Evolutionary conservation across 1,140 invertebrate genomes (phyloP), one percentile per base, ranked within the genome.

Genomic region (Brachionus rubens): DNA sequence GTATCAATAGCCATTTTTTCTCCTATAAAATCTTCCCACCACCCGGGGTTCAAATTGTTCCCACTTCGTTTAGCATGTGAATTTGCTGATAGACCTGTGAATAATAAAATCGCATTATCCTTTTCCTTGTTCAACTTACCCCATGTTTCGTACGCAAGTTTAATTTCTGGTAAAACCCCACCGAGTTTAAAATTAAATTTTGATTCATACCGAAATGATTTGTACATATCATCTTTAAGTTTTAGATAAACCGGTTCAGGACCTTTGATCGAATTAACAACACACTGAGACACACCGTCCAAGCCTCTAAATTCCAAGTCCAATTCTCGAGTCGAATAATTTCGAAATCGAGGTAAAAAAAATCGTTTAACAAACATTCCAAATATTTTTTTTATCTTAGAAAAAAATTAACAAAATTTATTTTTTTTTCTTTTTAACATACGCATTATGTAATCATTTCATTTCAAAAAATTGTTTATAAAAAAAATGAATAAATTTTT

Each of bases 1-100:
- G 83, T 85, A 76, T 86, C 84, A 24, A 86, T 77, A 28, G 84
- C 82, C 77, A 81, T 81, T 12, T 82, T 83, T 40, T 83, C 82
- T 6, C 84, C 84, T 6, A 85, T 80, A 79, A 85, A 83, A 75
- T 82, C 82, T 77, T 85, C 84, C 84, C 84, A 85, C 84, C 85
- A 86, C 12, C 85, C 85, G 16, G 82, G 82, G 10, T 77, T 68
- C 10, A 78, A 65, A 76, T 85, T 84, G 1, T 80, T 80, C 75
- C 77, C 46, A 76, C 83, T 82, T 77, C 82, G 84, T 68, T 80
- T 82, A 14, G 83, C 84, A 79, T 85, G 85, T 7, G 82, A 84
- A 67, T 80, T 82, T 6, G 83, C 85, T 9, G 82, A 83, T 21
- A 86, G 77, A 0, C 84, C 85, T 48, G 83, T 81, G 59, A 80